Evolutionary conservation across 2,113 vertebrate genomes (phyloP).

Genomic region (pig (Sus scrofa)): T2T-Sscrofa CM000829.6:29539001-29539500

Average conservation of each 20-base stretch:
- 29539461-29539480: background rate
- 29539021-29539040: slow-evolving; percentile 27
- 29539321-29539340: background rate
- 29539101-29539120: background rate
- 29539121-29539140: background rate
- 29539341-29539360: background rate
- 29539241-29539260: background rate
- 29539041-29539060: slow-evolving; percentile 52
- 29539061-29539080: slow-evolving; percentile 44
- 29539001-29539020: background rate
- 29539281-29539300: slow-evolving; percentile 36
- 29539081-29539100: slow-evolving; percentile 50
- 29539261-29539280: slow-evolving; percentile 46
- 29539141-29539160: background rate
- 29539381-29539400: background rate
- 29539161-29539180: background rate
- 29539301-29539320: background rate
- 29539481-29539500: background rate
- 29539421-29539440: background rate
- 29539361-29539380: background rate
- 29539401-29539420: background rate
- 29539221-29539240: slow-evolving; percentile 41
- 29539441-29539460: background rate
- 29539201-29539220: background rate
- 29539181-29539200: background rate